Base-by-base conservation (phyloP, 1,140 invertebrate species). In the Aphidius ervi region DNA sequence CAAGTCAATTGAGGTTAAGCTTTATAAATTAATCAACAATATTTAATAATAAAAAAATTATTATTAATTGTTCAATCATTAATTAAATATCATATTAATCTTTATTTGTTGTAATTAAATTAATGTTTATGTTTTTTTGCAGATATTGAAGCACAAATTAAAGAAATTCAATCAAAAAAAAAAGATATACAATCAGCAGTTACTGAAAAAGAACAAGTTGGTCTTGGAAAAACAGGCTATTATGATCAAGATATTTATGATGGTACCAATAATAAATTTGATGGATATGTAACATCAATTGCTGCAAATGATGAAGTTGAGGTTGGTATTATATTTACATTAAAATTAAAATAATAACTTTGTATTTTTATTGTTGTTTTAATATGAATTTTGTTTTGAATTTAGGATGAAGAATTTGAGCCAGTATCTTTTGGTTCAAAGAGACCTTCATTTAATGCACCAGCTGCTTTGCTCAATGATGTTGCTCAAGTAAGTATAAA, bases 241-340 rank as follows among this genome's bases (percentile, higher is more conserved):
- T 97, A 93, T 82, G 95, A 98, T 79, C 88, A 87, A 72, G 94
- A 97, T 67, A 94, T 98, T 67, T 98, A 97, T 79, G 93, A 94
- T 73, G 88, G 85, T 56, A 75, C 77, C 42, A 91, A 90, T 66
- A 87, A 87, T 23, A 92, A 93, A 75, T 97, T 90, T 81, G 93
- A 93, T 74, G 94, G 93, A 43, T 98, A 97, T 82, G 93, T 95
- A 46, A 95, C 93, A 59, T 97, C 95, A 1, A 98, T 98, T 81
- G 94, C 94, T 57, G 89, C 94, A 1, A 96, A 94, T 81, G 93
- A 94, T 81, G 92, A 94, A 77, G 83, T 85, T 45, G 93, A 95
- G 78, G 88, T 88, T 79, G 20, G 47, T 9, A 43, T 16, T 16
- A 16, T 10, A 58, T 48, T 6, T 53, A 46, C 23, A 54, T 59